A percentile compares a stretch with the other conserved stretches of the same genome.
Conservation (phyloP, 2,113 vertebrate species). For the Stegastes partitus region DNA sequence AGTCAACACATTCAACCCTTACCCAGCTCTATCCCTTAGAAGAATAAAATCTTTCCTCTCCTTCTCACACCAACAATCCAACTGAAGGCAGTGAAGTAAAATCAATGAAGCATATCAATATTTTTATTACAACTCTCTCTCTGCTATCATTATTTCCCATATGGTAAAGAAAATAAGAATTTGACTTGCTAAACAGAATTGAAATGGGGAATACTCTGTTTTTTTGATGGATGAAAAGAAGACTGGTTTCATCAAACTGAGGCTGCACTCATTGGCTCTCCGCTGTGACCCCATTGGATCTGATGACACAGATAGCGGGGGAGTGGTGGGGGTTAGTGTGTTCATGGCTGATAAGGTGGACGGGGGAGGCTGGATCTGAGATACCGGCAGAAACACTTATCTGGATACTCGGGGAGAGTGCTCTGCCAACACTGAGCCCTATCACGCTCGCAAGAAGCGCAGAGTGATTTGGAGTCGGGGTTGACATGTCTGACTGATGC, state of each 20-base stretch:
- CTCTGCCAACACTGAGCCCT: slow-evolving; percentile 54
- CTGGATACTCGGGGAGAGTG: slow-evolving; percentile 50
- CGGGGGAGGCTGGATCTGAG: slow-evolving; percentile 49
- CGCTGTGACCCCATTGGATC: slow-evolving; percentile 78
- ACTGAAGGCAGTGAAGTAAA: slow-evolving; percentile 5
- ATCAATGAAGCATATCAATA: slow-evolving; percentile 50
- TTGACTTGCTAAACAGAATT: slow-evolving; percentile 54
- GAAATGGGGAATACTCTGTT: slow-evolving; percentile 41
- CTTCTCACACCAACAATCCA: neutral
- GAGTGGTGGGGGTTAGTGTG: slow-evolving; percentile 74
- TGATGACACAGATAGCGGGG: slow-evolving; percentile 79
- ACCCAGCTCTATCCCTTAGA: slow-evolving; percentile 1
- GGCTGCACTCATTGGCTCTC: slow-evolving; percentile 58
- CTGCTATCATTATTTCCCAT: slow-evolving; percentile 37
- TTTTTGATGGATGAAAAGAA: slow-evolving; percentile 63
- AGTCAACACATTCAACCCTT: slow-evolving; percentile 7
- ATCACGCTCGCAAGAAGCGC: slow-evolving; percentile 36
- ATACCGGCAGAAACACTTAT: slow-evolving; percentile 71
- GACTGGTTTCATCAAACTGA: slow-evolving; percentile 63
- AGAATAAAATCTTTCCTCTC: neutral
- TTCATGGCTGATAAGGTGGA: slow-evolving; percentile 79
- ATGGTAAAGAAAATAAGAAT: slow-evolving; percentile 28
- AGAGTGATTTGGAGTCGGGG: slow-evolving; percentile 45
- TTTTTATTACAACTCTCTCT: slow-evolving; percentile 18
- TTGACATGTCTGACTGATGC: slow-evolving; percentile 62